Evolutionary conservation across 1,140 invertebrate genomes (phyloP), one percentile per base, ranked within the genome.

Genomic region (Calosoma granatense): DNA sequence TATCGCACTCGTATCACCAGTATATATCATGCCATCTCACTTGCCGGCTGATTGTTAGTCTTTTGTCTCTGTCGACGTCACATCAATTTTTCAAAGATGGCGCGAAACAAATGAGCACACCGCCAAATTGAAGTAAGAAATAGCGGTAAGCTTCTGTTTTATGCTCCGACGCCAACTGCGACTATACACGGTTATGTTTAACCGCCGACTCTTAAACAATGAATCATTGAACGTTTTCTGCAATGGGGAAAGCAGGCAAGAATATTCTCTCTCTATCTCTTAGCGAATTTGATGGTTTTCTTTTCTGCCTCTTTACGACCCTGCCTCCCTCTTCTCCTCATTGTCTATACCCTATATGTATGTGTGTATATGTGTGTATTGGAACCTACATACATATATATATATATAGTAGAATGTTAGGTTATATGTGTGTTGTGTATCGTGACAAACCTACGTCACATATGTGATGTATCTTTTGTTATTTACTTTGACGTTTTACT

Each of bases 61-160:
- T 68, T 68, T 65, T 63, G 64, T 70, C 69, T 68, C 63, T 68
- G 67, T 69, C 66, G 67, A 62, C 66, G 66, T 68, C 69, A 64
- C 66, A 70, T 70, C 69, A 69, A 70, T 70, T 69, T 70, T 70
- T 70, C 69, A 70, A 64, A 67, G 55, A 65, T 64, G 67, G 67
- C 65, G 66, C 68, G 67, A 71, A 71, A 71, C 66, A 70, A 71
- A 71, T 71, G 70, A 71, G 70, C 67, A 63, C 59, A 64, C 53
- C 67, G 64, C 63, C 60, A 70, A 71, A 71, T 71, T 71, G 68
- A 64, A 68, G 68, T 71, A 70, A 71, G 70, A 69, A 70, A 71
- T 71, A 71, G 70, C 67, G 67, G 70, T 71, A 70, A 69, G 67
- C 67, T 68, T 67, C 69, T 71, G 68, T 71, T 71, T 71, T 71